Percentiles rank a stretch among this genome's conserved stretches.
phyloP scores from a whole-genome alignment of 2,113 vertebrate genomes.

The Gila orcuttii region DNA sequence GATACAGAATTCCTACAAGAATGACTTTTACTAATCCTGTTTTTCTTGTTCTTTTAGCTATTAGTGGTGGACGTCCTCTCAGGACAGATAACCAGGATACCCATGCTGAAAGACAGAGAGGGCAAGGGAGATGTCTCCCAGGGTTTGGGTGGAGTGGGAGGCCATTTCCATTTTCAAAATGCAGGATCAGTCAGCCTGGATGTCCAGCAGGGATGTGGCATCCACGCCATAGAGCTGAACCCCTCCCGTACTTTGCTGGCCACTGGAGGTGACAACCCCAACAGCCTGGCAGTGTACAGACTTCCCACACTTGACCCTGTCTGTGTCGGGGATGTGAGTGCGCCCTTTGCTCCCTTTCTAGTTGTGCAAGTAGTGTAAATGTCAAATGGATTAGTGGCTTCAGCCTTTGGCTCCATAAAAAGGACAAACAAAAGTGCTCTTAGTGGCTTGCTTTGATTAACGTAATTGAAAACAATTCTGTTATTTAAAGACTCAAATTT shows the following conservation, averaged over 20 bases:
- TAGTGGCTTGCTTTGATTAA: background rate
- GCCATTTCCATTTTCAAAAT: conserved; percentile 64
- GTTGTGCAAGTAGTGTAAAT: background rate
- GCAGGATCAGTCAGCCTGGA: conserved; percentile 72
- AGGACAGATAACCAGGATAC: conserved; percentile 94
- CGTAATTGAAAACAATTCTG: background rate
- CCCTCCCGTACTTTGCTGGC: conserved; percentile 91
- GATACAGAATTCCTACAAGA: too few species aligned
- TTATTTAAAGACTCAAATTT: conserved; percentile 8
- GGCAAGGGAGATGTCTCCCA: conserved; percentile 64
- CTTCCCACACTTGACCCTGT: conserved; percentile 96
- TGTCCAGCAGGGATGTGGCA: conserved; percentile 91
- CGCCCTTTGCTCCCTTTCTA: background rate
- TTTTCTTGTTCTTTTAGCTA: conserved; percentile 74
- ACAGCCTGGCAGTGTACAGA: conserved; percentile 95
- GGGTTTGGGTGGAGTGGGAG: conserved; percentile 47
- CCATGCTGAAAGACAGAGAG: conserved; percentile 93
- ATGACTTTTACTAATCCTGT: background rate
- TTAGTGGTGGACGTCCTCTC: conserved; percentile 95
- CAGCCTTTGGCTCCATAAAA: background rate
- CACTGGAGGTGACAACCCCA: conserved; percentile 97
- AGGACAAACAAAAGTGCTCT: background rate
- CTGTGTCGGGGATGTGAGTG: conserved; percentile 97
- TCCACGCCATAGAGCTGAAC: conserved; percentile 97
- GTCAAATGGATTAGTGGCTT: background rate